Conservation (phyloP, 2,888 invertebrate genomes). For the Ashinkailepas kermadecensis region DNA sequence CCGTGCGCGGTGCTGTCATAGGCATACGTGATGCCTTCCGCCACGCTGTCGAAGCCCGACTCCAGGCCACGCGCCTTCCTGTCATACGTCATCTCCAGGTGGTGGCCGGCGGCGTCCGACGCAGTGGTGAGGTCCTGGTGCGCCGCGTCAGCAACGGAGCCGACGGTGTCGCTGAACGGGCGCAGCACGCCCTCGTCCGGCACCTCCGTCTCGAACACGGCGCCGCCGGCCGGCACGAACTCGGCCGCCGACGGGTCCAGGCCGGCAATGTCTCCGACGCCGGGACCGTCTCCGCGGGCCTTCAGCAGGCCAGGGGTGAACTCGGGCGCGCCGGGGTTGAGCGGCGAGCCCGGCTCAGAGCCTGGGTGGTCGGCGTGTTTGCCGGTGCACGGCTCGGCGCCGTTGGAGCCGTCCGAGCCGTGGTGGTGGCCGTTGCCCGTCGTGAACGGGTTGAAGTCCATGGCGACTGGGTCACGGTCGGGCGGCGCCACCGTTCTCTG, state of each 20-base stretch:
- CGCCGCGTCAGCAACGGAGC: not conserved
- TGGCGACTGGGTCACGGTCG: not conserved
- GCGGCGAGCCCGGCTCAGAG: not conserved
- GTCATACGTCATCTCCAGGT: not conserved
- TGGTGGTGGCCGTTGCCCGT: not conserved
- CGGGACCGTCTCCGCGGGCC: not conserved
- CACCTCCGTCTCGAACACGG: conserved; percentile 4
- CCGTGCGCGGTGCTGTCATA: not conserved
- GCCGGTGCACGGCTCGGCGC: not conserved
- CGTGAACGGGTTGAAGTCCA: conserved; percentile 9
- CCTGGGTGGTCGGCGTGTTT: not conserved
- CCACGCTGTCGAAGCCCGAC: not conserved
- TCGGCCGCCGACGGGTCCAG: not conserved
- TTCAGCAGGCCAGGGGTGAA: not conserved
- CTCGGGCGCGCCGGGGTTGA: not conserved
- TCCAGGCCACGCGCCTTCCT: too few species aligned
- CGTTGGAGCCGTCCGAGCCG: not conserved
- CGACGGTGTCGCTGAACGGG: not conserved
- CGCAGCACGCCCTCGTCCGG: not conserved
- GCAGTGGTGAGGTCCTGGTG: not conserved
- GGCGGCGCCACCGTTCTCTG: not conserved
- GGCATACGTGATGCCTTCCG: not conserved
- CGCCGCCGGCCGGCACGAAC: not conserved
- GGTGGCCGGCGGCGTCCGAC: not conserved
- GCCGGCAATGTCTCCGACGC: not conserved